Evolutionary conservation across 2,113 vertebrate species (phyloP).

Genomic region (Anthoscopus minutus): DNA sequence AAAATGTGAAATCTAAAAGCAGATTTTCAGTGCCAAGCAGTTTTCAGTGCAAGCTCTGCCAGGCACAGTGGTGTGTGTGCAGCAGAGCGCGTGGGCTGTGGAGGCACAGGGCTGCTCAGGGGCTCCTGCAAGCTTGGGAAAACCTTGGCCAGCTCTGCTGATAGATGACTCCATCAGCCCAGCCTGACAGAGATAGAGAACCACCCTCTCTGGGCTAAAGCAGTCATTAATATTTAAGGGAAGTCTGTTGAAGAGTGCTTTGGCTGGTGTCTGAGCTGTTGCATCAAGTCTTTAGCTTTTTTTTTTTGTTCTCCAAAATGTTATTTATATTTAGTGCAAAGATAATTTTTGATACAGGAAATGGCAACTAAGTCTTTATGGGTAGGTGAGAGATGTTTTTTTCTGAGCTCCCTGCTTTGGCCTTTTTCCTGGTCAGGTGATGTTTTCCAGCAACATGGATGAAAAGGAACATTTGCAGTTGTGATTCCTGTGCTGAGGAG

Average conservation of each 20-base stretch:
- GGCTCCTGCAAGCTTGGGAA: background rate
- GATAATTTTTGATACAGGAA: background rate
- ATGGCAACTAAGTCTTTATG: background rate
- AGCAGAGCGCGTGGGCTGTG: rapidly evolving
- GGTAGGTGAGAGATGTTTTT: background rate
- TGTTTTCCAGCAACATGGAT: background rate
- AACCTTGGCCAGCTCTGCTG: background rate
- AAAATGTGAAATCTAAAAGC: background rate
- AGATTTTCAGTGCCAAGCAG: background rate
- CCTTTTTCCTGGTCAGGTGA: background rate
- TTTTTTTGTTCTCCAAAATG: rapidly evolving
- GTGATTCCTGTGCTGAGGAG: background rate
- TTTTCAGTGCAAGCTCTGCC: background rate
- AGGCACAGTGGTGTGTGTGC: rapidly evolving
- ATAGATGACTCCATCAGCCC: background rate
- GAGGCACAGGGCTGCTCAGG: background rate
- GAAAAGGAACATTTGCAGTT: background rate
- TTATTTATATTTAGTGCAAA: background rate
- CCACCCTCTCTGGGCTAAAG: background rate
- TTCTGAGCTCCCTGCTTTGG: background rate
- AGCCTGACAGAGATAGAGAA: background rate
- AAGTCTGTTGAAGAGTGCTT: background rate
- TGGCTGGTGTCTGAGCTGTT: background rate
- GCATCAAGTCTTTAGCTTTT: background rate
- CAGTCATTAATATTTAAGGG: background rate